Evolutionary conservation across 1,140 invertebrate species (phyloP).

Genomic region (Oryctes rhinoceros): DNA sequence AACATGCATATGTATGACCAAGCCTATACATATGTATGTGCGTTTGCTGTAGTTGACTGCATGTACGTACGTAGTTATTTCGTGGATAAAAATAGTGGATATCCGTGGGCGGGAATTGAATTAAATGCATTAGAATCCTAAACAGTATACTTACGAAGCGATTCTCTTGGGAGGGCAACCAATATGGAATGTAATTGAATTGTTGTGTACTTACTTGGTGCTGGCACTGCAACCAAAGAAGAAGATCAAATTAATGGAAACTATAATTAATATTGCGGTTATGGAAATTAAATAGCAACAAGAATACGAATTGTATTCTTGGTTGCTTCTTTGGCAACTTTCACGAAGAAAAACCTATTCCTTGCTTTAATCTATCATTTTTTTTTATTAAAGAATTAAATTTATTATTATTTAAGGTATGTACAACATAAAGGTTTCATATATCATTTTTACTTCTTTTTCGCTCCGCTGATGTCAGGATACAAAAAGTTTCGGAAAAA

Average conservation of each 20-base stretch:
- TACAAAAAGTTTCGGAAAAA: no score
- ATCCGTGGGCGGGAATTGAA: neutral
- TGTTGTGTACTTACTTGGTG: neutral
- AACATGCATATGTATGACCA: neutral
- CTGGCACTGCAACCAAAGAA: neutral
- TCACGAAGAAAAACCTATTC: no score
- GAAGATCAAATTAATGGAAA: neutral
- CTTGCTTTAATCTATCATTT: no score
- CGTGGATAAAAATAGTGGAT: neutral
- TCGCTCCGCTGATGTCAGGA: no score
- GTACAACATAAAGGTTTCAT: no score
- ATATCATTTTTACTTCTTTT: no score
- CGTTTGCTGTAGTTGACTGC: neutral
- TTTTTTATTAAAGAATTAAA: no score
- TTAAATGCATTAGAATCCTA: neutral
- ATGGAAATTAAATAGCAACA: neutral
- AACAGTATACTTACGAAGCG: neutral
- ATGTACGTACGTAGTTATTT: neutral
- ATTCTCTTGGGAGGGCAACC: neutral
- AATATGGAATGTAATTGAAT: neutral
- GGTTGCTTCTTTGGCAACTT: no score
- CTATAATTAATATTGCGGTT: neutral
- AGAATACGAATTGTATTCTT: neutral
- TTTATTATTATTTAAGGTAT: no score
- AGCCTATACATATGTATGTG: neutral